phyloP scores from a whole-genome alignment of 2,888 invertebrate species.

The Encarsia formosa region DNA sequence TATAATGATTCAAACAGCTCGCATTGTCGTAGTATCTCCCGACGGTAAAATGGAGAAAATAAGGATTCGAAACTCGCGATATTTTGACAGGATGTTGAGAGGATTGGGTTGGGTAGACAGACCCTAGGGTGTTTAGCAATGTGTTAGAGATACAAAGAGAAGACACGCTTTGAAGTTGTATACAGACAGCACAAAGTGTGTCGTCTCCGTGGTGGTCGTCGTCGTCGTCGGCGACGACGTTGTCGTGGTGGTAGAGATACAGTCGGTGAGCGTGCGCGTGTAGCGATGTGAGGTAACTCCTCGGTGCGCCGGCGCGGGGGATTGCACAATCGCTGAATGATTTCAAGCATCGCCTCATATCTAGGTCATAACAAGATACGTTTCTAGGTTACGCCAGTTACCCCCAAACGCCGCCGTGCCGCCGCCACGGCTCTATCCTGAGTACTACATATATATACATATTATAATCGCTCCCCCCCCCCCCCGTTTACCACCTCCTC shows the following conservation, averaged over 20 bases:
- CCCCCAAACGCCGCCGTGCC: slow-evolving; percentile 44
- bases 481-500: not conserved
- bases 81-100: too few species aligned
- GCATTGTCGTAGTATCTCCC: too few species aligned
- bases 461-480: not conserved
- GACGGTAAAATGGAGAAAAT: too few species aligned
- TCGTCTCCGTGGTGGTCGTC: too few species aligned
- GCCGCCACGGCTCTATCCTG: slow-evolving; percentile 41
- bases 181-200: too few species aligned
- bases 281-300: too few species aligned
- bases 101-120: too few species aligned
- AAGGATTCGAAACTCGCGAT: too few species aligned
- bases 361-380: slow-evolving; percentile 52
- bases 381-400: slow-evolving; percentile 52
- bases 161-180: too few species aligned
- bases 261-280: slow-evolving; percentile 16
- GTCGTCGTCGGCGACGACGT: slow-evolving; percentile 27
- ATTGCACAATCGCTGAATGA: slow-evolving; percentile 53
- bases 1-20: too few species aligned
- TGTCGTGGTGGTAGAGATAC: slow-evolving; percentile 41
- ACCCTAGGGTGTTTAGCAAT: too few species aligned
- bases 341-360: slow-evolving; percentile 54
- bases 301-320: slow-evolving; percentile 36
- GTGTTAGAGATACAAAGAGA: too few species aligned
- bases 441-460: not conserved